Evolutionary conservation across 2,888 invertebrate species (phyloP), one percentile per base, ranked within the genome.

Genomic region (Lottia gigantea): DNA sequence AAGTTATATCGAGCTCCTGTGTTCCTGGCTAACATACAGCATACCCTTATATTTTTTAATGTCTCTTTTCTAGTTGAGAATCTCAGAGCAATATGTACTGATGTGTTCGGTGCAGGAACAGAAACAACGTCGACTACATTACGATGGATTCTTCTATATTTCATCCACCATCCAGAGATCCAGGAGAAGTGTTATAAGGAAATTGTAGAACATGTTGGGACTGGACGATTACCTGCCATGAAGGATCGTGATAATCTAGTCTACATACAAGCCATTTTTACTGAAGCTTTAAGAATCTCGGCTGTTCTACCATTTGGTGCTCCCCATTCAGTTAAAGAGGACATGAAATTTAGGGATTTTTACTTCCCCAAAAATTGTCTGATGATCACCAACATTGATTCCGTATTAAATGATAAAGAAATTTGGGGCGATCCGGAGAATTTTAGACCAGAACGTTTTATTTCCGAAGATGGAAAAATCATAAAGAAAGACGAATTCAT

Each of bases 221-320:
- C 19, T 55, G 55, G 55, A 23, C 55, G 55, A 55, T n/a, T 12
- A 23, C 55, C 55, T 19, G 55, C n/a, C 19, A 12, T 55, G 55
- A 55, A 2, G 2, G 55, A 55, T 23, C 55, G 23, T 16, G 55
- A 55, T 55, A 55, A 55, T 55, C 23, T 55, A 23, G 14, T 55
- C 11, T 55, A 55, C 16, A 23, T 55, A 12, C 55, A 55, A 16
- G 55, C 55, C 12, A 23, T 55, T 23, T 23, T 55, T 55, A 23
- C 55, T 11, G 55, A 55, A 55, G 23, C 55, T 55, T 55, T 14
- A 55, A 19, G 55, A 4, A 12, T 55, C 12, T 19, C 55, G 12
- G 55, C 55, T 55, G 55, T 55, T 15, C 19, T 55, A 55, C 55
- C 55, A 19, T 23, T 55, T 19, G 55, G 55, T 55, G 55, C 55